These are phyloP conservation scores for Stichodactyla mertensii DNA, from an alignment of 64 coral and sea anemone genomes.

Conservation along the genomic window DNA sequence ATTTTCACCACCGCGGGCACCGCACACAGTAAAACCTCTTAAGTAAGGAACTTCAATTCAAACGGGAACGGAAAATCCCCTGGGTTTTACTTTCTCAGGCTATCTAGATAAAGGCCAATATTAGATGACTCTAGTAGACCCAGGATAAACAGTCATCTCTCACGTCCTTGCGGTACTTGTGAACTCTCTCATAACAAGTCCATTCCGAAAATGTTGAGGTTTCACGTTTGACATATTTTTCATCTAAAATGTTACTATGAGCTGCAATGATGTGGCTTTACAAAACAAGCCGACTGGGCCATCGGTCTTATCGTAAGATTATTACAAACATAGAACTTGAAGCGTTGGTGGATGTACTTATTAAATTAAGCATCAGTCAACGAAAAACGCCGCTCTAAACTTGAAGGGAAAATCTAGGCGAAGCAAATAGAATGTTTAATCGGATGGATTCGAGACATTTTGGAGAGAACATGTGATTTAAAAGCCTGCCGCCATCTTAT, in stretches of 20 bases:
- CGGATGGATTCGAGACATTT: not conserved
- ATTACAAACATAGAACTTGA: not conserved
- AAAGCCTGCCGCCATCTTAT: not conserved
- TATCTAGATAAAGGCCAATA: too few species aligned
- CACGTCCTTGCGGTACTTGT: not conserved
- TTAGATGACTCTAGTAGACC: too few species aligned
- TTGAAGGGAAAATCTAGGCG: not conserved
- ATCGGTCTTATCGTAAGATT: not conserved
- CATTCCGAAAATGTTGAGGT: not conserved
- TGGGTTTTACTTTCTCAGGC: not conserved
- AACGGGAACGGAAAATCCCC: not conserved
- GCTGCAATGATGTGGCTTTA: not conserved
- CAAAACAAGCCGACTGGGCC: not conserved
- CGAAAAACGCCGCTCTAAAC: slow-evolving; percentile 2
- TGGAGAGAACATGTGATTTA: not conserved
- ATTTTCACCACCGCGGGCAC: not conserved
- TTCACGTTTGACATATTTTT: not conserved
- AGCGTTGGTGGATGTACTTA: not conserved
- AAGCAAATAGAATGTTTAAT: not conserved
- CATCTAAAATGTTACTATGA: not conserved
- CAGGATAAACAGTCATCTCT: too few species aligned
- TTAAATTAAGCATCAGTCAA: not conserved
- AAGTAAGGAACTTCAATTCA: not conserved
- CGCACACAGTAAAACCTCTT: not conserved
- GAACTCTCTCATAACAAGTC: not conserved